Percentiles rank a stretch among this genome's conserved stretches.
These are phyloP conservation scores for Heterocephalus glaber DNA, from an alignment of 2,113 vertebrate species.

Conservation along the genomic window DNA sequence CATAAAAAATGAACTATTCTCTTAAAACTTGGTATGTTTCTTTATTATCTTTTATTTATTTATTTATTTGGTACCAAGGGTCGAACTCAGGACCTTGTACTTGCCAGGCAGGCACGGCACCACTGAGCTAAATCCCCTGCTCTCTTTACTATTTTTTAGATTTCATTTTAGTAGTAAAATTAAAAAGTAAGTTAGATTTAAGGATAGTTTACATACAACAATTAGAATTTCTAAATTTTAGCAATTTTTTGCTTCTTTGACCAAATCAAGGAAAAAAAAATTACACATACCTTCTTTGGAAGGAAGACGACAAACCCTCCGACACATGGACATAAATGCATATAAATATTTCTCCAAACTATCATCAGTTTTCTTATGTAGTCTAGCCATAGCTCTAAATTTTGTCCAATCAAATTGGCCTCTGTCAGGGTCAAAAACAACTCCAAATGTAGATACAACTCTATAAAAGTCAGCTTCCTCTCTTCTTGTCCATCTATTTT, in stretches of 20 bases:
- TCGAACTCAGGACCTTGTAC: no score
- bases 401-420: conserved; percentile 98
- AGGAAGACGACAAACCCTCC: conserved; percentile 95
- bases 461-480: conserved; percentile 99
- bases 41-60: conserved; percentile 23
- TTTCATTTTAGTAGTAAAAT: conserved; percentile 6
- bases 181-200: neutral
- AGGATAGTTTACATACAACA: conserved; percentile 19
- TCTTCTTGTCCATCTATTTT: conserved; percentile 95
- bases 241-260: conserved; percentile 18
- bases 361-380: conserved; percentile 98
- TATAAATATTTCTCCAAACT: conserved; percentile 98
- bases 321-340: conserved; percentile 97
- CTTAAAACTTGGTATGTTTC: neutral
- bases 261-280: neutral
- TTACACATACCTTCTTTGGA: conserved; percentile 91
- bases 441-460: conserved; percentile 98
- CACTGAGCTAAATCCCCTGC: no score
- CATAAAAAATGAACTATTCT: neutral
- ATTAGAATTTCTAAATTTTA: conserved; percentile 20
- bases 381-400: conserved; percentile 97
- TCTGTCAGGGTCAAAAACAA: conserved; percentile 96
- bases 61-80: no score
- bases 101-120: no score
- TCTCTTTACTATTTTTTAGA: no score